phyloP scores from a whole-genome alignment of 2,113 vertebrate species.

The Brachypteracias leptosomus region DNA sequence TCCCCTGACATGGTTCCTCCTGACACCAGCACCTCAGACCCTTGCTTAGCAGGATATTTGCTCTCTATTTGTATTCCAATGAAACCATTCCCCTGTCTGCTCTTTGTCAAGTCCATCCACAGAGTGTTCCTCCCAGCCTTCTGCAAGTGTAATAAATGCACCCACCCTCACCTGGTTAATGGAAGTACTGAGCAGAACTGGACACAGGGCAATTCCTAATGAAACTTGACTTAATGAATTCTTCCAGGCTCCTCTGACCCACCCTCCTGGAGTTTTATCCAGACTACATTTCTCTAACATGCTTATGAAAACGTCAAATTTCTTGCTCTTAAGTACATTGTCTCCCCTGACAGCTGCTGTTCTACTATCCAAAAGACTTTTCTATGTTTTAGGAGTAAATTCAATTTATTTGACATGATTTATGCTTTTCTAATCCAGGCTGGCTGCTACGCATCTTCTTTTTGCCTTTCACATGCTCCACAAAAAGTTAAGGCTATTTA shows the following conservation, averaged over 20 bases:
- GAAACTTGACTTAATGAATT: not conserved
- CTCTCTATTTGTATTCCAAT: not conserved
- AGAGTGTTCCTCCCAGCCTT: not conserved
- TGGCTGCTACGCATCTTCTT: not conserved
- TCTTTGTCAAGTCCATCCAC: not conserved
- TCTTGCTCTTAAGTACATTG: not conserved
- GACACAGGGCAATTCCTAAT: not conserved
- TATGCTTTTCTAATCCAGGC: not conserved
- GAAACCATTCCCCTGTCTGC: not conserved
- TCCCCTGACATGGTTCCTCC: not conserved
- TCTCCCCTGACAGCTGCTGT: not conserved
- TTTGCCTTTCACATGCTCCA: not conserved
- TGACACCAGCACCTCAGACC: fast-evolving
- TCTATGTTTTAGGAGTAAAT: not conserved
- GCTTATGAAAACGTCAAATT: not conserved
- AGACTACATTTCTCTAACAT: not conserved
- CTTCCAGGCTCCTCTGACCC: not conserved
- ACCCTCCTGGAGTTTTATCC: not conserved
- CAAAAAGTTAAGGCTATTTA: not conserved
- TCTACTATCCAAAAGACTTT: not conserved
- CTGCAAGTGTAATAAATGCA: not conserved
- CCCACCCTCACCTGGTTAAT: not conserved
- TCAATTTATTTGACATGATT: constrained; percentile 1
- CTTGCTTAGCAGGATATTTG: not conserved
- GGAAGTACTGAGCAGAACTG: not conserved